Evolutionary conservation across 1,140 invertebrate genomes (phyloP).

Genomic region (Lepidostoma basale): DNA sequence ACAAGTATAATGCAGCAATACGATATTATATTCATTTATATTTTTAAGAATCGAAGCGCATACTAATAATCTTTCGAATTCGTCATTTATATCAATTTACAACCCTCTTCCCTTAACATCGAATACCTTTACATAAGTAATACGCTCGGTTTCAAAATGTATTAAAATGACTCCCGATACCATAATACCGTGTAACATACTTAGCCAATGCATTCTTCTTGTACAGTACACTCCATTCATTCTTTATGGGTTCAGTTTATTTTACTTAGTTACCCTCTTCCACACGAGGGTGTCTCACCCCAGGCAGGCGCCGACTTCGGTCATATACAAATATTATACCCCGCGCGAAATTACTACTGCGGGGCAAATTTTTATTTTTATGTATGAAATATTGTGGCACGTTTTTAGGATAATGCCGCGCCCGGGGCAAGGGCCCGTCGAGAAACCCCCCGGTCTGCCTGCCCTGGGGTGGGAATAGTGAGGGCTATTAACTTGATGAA

Average conservation of each 20-base stretch:
- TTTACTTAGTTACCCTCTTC: conserved; percentile 12
- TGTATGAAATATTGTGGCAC: conserved; percentile 36
- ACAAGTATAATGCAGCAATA: too few species aligned
- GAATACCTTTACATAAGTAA: too few species aligned
- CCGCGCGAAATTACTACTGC: conserved; percentile 33
- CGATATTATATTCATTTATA: too few species aligned
- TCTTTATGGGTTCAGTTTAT: conserved; percentile 22
- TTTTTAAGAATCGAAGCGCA: too few species aligned
- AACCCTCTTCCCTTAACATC: too few species aligned
- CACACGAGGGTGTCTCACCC: background rate
- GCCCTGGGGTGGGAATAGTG: background rate
- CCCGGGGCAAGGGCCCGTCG: background rate
- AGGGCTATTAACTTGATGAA: conserved; percentile 29
- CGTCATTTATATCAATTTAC: too few species aligned
- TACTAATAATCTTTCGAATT: too few species aligned
- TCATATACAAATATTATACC: conserved; percentile 31
- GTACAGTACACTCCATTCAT: conserved; percentile 8
- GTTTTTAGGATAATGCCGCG: conserved; percentile 32
- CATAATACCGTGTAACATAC: conserved; percentile 1
- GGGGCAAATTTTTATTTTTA: conserved; percentile 42
- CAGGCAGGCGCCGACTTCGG: background rate
- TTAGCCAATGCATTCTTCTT: conserved; percentile 8
- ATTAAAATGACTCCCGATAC: too few species aligned
- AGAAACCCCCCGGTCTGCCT: too few species aligned
- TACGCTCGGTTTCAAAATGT: too few species aligned